Percentiles rank a stretch among this genome's conserved stretches.
Conservation (phyloP, 2,113 vertebrate genomes). For the Anarhynchus alexandrinus region DNA sequence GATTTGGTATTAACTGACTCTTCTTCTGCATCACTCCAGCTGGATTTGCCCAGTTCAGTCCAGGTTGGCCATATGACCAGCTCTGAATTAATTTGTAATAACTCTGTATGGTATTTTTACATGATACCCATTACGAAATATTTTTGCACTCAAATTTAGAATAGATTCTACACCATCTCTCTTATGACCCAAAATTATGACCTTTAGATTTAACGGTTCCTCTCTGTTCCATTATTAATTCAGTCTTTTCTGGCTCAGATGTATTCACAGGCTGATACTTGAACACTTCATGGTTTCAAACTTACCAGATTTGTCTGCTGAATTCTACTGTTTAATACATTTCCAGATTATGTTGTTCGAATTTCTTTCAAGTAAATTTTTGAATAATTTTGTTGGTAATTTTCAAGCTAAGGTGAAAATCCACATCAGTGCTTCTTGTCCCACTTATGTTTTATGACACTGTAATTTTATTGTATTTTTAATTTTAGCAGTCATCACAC, state of each 20-base stretch:
- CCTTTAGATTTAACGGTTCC: background rate
- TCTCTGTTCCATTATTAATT: background rate
- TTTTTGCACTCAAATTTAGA: background rate
- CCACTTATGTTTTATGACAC: background rate
- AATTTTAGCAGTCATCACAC: background rate
- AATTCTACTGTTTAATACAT: background rate
- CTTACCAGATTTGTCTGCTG: background rate
- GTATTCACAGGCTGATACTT: background rate
- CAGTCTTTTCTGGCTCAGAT: background rate
- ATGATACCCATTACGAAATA: background rate
- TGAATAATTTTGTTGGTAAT: background rate
- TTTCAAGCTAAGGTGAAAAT: background rate
- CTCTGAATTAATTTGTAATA: background rate
- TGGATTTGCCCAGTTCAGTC: background rate
- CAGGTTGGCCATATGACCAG: background rate
- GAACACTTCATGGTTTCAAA: background rate
- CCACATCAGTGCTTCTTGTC: background rate
- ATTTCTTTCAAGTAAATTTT: conserved; percentile 15
- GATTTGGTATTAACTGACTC: background rate
- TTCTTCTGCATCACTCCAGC: background rate
- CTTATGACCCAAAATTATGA: background rate
- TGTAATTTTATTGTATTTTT: background rate
- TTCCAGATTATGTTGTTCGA: background rate
- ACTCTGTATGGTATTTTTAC: background rate
- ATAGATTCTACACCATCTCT: background rate